Evolutionary conservation across 1,140 invertebrate genomes (phyloP).

Genomic region (Pogonomyrmex californicus): DNA sequence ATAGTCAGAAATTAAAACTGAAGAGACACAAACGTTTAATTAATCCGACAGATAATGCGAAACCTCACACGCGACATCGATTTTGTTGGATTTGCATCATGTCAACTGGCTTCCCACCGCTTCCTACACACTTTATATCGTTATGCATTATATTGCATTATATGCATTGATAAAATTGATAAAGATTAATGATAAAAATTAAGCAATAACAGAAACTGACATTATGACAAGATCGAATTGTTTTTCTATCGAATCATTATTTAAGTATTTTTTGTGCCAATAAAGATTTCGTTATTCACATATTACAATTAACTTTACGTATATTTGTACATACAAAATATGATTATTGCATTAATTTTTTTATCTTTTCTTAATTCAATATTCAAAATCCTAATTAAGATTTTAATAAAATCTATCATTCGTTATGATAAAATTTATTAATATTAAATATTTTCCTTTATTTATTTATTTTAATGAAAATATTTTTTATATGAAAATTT

Average conservation of each 20-base stretch:
- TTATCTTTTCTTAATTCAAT: background rate
- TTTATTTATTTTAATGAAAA: background rate
- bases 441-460: slow-evolving; percentile 16
- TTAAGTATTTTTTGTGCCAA: background rate
- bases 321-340: background rate
- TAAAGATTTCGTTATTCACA: background rate
- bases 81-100: slow-evolving; percentile 77
- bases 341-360: background rate
- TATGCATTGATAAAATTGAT: background rate
- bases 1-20: slow-evolving; percentile 58
- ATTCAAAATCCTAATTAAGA: background rate
- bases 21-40: slow-evolving; percentile 69
- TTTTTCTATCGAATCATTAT: background rate
- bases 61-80: slow-evolving; percentile 72
- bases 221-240: background rate
- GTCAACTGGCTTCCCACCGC: slow-evolving; percentile 78
- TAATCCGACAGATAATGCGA: slow-evolving; percentile 83
- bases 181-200: background rate
- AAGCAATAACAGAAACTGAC: background rate
- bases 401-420: background rate
- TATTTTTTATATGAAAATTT: slow-evolving; percentile 3
- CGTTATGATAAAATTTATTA: background rate
- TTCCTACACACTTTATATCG: slow-evolving; percentile 61
- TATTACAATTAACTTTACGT: background rate
- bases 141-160: slow-evolving; percentile 4